These are phyloP conservation scores for Acropora tenuis DNA, from an alignment of 64 coral and sea anemone genomes.

Conservation along the genomic window DNA sequence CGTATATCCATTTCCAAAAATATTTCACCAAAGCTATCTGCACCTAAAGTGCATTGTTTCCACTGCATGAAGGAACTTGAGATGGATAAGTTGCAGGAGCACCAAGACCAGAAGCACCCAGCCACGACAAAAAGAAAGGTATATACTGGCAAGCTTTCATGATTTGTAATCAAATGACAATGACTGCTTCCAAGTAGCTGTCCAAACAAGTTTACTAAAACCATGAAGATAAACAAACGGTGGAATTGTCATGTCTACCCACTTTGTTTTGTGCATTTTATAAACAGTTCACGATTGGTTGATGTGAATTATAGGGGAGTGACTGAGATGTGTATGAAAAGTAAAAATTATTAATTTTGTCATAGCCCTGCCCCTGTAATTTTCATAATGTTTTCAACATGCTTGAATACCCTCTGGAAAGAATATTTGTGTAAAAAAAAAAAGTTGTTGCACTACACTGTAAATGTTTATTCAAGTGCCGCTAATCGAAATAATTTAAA, in stretches of 20 bases:
- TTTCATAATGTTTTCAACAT: background rate
- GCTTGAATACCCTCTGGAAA: background rate
- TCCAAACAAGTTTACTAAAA: background rate
- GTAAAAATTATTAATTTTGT: background rate
- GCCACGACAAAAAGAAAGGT: background rate
- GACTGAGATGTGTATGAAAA: background rate
- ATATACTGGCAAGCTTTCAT: background rate
- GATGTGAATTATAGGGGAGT: conserved; percentile 1
- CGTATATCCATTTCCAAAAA: too few relatives aligned
- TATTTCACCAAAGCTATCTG: background rate
- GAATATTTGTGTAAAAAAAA: background rate
- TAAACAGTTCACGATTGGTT: background rate
- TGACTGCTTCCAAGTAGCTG: background rate
- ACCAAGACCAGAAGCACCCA: conserved; percentile 48
- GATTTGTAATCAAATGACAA: background rate
- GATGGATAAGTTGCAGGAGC: conserved; percentile 32
- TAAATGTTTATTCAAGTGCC: background rate
- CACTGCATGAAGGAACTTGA: conserved; percentile 32
- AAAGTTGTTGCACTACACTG: background rate
- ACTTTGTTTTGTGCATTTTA: background rate
- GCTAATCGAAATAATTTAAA: too few relatives aligned
- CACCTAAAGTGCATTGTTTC: conserved; percentile 30
- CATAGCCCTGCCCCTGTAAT: too few relatives aligned
- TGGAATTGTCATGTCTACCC: background rate
- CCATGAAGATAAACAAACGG: background rate